Conservation (phyloP, 2,888 invertebrate species). For the Agrilus biguttatus region DNA sequence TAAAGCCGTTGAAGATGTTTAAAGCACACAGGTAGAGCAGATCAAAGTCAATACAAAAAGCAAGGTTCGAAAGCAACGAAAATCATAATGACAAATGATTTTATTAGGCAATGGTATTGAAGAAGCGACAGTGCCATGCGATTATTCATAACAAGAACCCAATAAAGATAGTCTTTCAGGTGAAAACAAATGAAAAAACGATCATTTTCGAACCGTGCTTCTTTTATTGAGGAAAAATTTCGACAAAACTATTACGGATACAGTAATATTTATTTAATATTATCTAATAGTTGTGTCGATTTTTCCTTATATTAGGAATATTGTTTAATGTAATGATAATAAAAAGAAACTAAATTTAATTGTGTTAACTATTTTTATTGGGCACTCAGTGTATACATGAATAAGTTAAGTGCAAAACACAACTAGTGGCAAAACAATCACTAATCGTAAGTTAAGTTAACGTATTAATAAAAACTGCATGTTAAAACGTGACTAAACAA, state of each 20-base stretch:
- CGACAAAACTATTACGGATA: too few species aligned
- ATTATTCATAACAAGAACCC: too few species aligned
- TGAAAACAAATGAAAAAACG: constrained; percentile 14
- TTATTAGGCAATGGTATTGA: constrained; percentile 7
- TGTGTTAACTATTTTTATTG: constrained; percentile 31
- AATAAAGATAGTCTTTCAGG: too few species aligned
- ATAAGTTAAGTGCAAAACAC: constrained; percentile 10
- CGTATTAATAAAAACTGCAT: too few species aligned
- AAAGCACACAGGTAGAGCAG: too few species aligned
- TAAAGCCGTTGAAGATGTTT: too few species aligned
- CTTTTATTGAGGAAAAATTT: constrained; percentile 12
- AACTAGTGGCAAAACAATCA: constrained; percentile 11
- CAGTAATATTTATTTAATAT: too few species aligned
- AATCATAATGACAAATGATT: constrained; percentile 16
- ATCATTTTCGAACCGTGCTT: constrained; percentile 31
- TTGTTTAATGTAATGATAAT: constrained; percentile 2
- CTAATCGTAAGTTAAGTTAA: too few species aligned
- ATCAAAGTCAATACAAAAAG: constrained; percentile 26
- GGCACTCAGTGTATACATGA: constrained; percentile 25
- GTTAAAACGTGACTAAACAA: too few species aligned
- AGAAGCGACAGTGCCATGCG: too few species aligned
- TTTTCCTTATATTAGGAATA: neutral
- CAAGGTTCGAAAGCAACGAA: constrained; percentile 32
- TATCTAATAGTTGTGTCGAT: neutral
- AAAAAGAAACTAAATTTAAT: constrained; percentile 25